Base-by-base conservation (phyloP, 2,888 invertebrate species). In the Lysandra bellargus region DNA sequence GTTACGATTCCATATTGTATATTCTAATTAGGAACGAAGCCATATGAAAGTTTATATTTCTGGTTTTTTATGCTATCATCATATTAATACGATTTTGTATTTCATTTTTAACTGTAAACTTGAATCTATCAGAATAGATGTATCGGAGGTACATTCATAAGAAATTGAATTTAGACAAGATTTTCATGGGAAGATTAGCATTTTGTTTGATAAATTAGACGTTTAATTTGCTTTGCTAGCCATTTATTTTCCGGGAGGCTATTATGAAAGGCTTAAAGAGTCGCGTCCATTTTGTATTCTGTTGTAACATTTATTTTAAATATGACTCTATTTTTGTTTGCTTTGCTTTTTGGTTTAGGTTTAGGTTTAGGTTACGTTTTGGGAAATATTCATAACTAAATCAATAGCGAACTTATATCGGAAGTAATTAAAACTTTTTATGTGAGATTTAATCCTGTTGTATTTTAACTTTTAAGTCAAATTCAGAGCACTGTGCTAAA, bases 121-220 rank as follows among this genome's bases (percentile, higher is more conserved):
- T 49, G 9, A 61, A 61, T 23, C 12, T 12, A 14, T 69, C 9
- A 69, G 14, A 12, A 14, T 5, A 5, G 14, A 23, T 69, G 14
- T 69, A 69, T 69, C 17, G 33, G 5, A 69, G 14, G 37, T 12
- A n/a, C 4, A n/a, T 23, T 74, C 40, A 49, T 49, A 30, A 75
- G 3, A 57, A 57, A 76, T 53, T 53, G 76, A 76, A 76, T 76
- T 76, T 5, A 30, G 12, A 17, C 14, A 76, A 44, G 57, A 76
- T 57, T 76, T 76, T 76, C 33, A 14, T 53, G 57, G 7, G 5
- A 33, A 37, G 37, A 76, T 57, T 53, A 57, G 57, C 33, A 53
- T 53, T 76, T 76, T 53, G 76, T 76, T 76, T 76, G 57, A 76
- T 76, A 53, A 49, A 76, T 76, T 53, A 76, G 57, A 76, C 57